These are phyloP conservation scores for Chaetoderma sp. DNA, from an alignment of 2,888 invertebrate species.

Conservation along the genomic window DNA sequence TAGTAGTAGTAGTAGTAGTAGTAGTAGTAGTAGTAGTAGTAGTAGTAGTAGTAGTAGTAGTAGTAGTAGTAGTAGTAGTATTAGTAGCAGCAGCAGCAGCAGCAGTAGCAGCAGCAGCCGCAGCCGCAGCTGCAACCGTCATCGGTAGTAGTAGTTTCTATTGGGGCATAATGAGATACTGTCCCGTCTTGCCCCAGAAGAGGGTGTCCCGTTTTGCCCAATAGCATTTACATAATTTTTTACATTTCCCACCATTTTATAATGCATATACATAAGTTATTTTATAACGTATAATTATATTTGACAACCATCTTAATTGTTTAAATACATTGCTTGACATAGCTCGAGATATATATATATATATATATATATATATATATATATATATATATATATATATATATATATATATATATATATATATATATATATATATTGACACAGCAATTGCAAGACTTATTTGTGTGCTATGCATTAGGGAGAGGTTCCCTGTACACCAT, in stretches of 20 bases:
- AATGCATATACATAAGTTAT: too few relatives aligned
- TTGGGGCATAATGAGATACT: neutral
- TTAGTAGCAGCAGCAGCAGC: too few relatives aligned
- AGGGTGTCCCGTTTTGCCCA: neutral
- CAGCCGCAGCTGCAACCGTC: too few relatives aligned
- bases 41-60: too few relatives aligned
- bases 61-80: too few relatives aligned
- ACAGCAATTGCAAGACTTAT: too few relatives aligned
- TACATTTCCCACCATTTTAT: too few relatives aligned
- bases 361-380: slow-evolving; percentile 8
- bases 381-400: neutral
- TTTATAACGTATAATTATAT: neutral
- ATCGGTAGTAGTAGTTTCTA: neutral
- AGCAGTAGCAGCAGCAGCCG: too few relatives aligned
- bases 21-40: too few relatives aligned
- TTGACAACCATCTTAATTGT: neutral
- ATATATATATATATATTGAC: too few relatives aligned
- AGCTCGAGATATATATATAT: neutral
- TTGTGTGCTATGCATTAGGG: too few relatives aligned
- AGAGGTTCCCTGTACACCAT: too few relatives aligned
- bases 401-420: neutral
- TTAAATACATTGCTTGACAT: neutral
- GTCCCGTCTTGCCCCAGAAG: neutral
- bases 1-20: neutral
- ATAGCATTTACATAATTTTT: neutral